A percentile compares a stretch with the other conserved stretches of the same genome.
Conservation (phyloP, 2,113 vertebrate species). For the Actinemys pallida region DNA sequence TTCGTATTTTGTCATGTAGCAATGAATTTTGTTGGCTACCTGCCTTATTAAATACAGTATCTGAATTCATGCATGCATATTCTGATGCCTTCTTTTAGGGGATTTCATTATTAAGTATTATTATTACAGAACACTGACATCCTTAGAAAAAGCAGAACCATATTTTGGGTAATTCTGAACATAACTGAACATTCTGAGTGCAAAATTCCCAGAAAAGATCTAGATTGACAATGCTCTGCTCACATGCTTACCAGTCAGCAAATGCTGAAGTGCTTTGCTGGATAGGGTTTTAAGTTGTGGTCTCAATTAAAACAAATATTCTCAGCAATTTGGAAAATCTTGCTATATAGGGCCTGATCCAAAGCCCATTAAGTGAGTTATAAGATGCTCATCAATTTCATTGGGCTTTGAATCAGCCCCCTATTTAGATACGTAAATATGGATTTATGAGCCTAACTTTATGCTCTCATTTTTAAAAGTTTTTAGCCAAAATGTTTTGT, state of each 20-base stretch:
- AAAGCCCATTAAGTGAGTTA: not conserved
- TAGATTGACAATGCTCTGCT: not conserved
- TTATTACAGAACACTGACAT: not conserved
- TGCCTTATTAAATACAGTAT: not conserved
- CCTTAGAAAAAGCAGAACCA: not conserved
- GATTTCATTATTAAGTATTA: not conserved
- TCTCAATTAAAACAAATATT: not conserved
- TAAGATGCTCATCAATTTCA: not conserved
- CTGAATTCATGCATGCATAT: not conserved
- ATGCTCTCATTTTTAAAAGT: not conserved
- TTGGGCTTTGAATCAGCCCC: not conserved
- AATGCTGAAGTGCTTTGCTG: not conserved
- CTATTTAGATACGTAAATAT: not conserved
- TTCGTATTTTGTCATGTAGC: not conserved
- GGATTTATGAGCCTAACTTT: not conserved
- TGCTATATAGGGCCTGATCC: not conserved
- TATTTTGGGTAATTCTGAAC: not conserved
- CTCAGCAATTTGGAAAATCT: not conserved
- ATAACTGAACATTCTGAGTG: not conserved
- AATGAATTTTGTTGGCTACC: not conserved
- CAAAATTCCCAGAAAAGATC: not conserved
- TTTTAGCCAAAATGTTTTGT: not conserved
- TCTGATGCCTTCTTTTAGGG: not conserved
- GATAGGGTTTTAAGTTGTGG: not conserved
- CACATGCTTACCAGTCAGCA: not conserved